Conservation (phyloP, 2,113 vertebrate species). For the Sus scrofa region T2T-Sscrofa CM000812.6:141073501-141074000, state of each 20-base stretch:
- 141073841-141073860: conserved; percentile 54
- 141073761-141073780: conserved; percentile 49
- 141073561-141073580: conserved; percentile 35
- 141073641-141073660: neutral
- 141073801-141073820: conserved; percentile 66
- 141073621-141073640: neutral
- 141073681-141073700: conserved; percentile 36
- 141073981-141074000: conserved; percentile 42
- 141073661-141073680: neutral
- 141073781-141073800: conserved; percentile 36
- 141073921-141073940: conserved; percentile 57
- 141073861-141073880: conserved; percentile 55
- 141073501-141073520: neutral
- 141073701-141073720: conserved; percentile 62
- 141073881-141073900: conserved; percentile 73
- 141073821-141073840: conserved; percentile 60
- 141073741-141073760: conserved; percentile 44
- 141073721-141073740: conserved; percentile 40
- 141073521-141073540: neutral
- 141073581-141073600: neutral
- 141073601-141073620: neutral
- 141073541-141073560: conserved; percentile 53
- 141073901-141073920: conserved; percentile 48
- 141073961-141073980: conserved; percentile 29
- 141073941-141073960: conserved; percentile 48